Conservation (phyloP, 2,888 invertebrate genomes). For the Prosapia bicincta region DNA sequence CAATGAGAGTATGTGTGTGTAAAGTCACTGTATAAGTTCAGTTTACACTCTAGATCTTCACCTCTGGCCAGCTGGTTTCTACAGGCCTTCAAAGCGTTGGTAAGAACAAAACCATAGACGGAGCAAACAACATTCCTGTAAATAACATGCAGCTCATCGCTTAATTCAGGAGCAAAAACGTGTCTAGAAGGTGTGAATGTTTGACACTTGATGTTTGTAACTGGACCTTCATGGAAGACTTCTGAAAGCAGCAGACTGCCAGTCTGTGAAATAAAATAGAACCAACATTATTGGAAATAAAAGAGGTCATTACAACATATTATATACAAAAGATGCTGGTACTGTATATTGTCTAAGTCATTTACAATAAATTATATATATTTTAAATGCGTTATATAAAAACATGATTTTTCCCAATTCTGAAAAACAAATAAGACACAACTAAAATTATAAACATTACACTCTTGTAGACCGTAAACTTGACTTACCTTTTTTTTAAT, state of each 20-base stretch:
- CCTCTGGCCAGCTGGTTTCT: constrained; percentile 78
- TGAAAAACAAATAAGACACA: too few species aligned
- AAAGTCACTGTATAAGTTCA: too few species aligned
- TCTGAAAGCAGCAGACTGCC: constrained; percentile 79
- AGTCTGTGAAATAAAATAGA: constrained; percentile 56
- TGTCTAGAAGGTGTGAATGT: constrained; percentile 54
- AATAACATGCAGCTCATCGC: constrained; percentile 71
- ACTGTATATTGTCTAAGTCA: too few species aligned
- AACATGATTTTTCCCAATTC: too few species aligned
- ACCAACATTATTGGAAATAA: too few species aligned
- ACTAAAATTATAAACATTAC: too few species aligned
- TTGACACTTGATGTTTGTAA: constrained; percentile 75
- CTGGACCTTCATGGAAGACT: constrained; percentile 77
- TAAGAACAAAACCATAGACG: constrained; percentile 71
- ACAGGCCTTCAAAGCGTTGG: constrained; percentile 73
- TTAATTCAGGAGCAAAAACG: constrained; percentile 45
- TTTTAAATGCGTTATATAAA: too few species aligned
- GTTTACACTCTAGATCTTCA: constrained; percentile 45
- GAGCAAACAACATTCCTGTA: constrained; percentile 70
- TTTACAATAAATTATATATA: too few species aligned
- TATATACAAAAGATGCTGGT: too few species aligned
- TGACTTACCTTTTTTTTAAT: too few species aligned
- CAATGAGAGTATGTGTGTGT: neutral
- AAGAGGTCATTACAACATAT: too few species aligned
- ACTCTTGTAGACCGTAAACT: too few species aligned